Evolutionary conservation across 2,797 vertebrate genomes (phyloP), one percentile per base, ranked within the genome.

Genomic region (Sebastes vulpes): DNA sequence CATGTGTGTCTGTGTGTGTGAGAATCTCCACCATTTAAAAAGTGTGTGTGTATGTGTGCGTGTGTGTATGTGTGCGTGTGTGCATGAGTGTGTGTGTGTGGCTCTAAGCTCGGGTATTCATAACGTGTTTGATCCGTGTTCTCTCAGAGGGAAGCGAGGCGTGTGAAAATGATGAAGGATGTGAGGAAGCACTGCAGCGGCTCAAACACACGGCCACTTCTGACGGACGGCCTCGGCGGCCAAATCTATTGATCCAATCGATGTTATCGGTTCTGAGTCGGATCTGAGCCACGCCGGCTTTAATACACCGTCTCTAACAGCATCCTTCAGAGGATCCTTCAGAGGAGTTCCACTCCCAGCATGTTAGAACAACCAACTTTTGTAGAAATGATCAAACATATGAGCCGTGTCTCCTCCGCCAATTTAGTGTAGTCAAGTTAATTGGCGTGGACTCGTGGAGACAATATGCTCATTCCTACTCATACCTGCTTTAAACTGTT

Each of bases 401-500:
- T 53, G 65, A 59, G 23, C 11, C 2, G 9, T 48, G 18, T 52
- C 46, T 72, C 69, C 53, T 31, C 6, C 6, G 31, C 3, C 8
- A 63, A 23, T 72, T 71, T 23, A 66, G 6, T 18, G 14, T 46
- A 74, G 71, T 73, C 50, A 61, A 48, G 53, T 68, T 74, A 79
- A 88, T 68, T 81, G 60, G 66, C 50, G 21, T 42, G n/a, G 76
- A 72, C 31, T 60, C 32, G 1, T 29, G 7, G 31, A 63, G 56
- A 66, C 5, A 48, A 38, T 42, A 14, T 42, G 38, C 38, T 42
- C 38, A 53, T 69, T 73, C 65, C 58, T 60, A 46, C 63, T 63
- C 46, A n/a, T 29, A 80, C 73, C 72, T 71, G 66, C 56, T 78
- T 80, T 77, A 29, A 79, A 79, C 68, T 53, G 75, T 63, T 59